A percentile compares a stretch with the other conserved stretches of the same genome.
Evolutionary conservation across 2,797 vertebrate genomes (phyloP).

Genomic region (Chaetodon trifasciatus): DNA sequence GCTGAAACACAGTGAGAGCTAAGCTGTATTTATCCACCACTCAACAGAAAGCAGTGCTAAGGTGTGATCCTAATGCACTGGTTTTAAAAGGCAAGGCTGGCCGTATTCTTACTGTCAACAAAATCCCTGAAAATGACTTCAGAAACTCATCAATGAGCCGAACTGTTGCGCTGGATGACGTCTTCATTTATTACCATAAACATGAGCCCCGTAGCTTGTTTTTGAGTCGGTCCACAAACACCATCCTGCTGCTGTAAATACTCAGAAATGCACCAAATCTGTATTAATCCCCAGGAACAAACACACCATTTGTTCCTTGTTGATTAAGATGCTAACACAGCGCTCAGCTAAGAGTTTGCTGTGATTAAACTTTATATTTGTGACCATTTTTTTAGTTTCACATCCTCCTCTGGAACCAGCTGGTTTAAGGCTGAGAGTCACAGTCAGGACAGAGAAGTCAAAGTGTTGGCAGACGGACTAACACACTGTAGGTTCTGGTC

Average conservation of each 20-base stretch:
- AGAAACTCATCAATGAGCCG: background rate
- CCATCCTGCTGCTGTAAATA: background rate
- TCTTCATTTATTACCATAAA: background rate
- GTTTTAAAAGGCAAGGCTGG: background rate
- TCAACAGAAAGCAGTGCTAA: constrained; percentile 1
- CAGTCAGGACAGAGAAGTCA: background rate
- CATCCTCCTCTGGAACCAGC: background rate
- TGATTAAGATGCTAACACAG: background rate
- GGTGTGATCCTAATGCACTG: background rate
- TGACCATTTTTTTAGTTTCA: background rate
- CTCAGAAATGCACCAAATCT: background rate
- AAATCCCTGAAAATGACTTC: background rate
- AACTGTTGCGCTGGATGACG: background rate
- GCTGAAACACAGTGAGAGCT: constrained; percentile 9
- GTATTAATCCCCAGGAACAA: background rate
- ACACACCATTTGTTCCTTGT: background rate
- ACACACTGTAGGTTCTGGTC: background rate
- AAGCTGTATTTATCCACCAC: background rate
- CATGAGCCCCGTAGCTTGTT: background rate
- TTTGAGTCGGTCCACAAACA: background rate
- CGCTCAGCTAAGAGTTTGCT: background rate
- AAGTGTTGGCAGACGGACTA: background rate
- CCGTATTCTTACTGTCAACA: background rate
- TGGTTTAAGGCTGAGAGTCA: background rate
- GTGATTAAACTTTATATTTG: too few relatives aligned